These are phyloP conservation scores for Chironomus tepperi DNA, from an alignment of 1,140 invertebrate species.

Conservation along the genomic window DNA sequence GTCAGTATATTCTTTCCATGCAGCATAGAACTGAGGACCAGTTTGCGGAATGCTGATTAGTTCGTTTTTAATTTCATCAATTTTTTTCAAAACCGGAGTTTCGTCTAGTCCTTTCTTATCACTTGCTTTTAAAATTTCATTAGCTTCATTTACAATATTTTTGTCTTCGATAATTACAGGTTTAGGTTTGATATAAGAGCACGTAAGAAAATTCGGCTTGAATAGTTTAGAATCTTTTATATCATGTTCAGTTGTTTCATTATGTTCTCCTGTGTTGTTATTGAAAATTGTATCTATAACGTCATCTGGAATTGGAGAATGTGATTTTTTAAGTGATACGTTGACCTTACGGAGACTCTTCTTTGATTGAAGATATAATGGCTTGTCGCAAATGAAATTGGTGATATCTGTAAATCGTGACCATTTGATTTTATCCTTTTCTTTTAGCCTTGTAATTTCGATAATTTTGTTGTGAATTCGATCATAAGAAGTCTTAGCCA, in stretches of 20 bases:
- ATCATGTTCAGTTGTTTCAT: background rate
- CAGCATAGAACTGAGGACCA: background rate
- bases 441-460: background rate
- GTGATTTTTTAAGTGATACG: background rate
- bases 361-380: background rate
- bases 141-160: background rate
- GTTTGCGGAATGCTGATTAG: background rate
- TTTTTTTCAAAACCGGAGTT: background rate
- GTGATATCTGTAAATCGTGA: background rate
- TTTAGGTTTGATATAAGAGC: background rate
- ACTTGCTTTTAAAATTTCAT: background rate
- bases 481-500: background rate
- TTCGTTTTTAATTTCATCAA: background rate
- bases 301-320: background rate
- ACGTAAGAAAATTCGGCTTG: background rate
- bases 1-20: background rate
- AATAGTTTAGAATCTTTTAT: background rate
- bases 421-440: background rate
- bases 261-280: background rate
- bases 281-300: constrained; percentile 5
- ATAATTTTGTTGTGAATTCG: constrained; percentile 8
- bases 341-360: background rate
- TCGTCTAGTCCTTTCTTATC: background rate
- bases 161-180: background rate
- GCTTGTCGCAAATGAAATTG: background rate